Conservation (phyloP, 2,797 vertebrate species). For the Cichlasoma orientale region DNA sequence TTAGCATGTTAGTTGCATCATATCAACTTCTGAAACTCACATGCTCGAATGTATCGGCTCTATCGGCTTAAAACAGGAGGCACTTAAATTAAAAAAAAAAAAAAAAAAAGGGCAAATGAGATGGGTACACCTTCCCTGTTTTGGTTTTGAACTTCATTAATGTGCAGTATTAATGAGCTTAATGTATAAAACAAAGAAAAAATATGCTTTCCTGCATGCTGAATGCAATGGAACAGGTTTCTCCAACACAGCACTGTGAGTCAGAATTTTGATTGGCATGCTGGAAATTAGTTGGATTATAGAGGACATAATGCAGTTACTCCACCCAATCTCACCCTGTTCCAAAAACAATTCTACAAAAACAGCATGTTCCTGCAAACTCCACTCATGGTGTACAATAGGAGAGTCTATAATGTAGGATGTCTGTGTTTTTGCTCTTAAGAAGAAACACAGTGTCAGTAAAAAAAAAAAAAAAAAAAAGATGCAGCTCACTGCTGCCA, state of each 20-base stretch:
- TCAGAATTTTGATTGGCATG: slow-evolving; percentile 42
- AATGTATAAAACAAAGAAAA: slow-evolving; percentile 9
- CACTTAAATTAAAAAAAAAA: slow-evolving; percentile 22
- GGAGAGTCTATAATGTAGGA: background rate
- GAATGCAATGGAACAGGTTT: slow-evolving; percentile 26
- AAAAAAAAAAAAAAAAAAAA: slow-evolving; percentile 35
- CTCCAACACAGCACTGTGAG: slow-evolving; percentile 23
- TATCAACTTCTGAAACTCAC: slow-evolving; percentile 63
- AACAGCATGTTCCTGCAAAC: slow-evolving; percentile 11
- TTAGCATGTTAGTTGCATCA: slow-evolving; percentile 75
- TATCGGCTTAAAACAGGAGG: slow-evolving; percentile 56
- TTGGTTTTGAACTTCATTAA: slow-evolving; percentile 2
- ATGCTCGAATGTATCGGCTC: slow-evolving; percentile 57
- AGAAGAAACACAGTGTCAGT: slow-evolving; percentile 47
- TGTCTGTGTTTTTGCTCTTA: slow-evolving; percentile 13
- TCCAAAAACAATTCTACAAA: slow-evolving; percentile 33
- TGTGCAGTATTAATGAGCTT: slow-evolving; percentile 2
- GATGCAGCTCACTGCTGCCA: slow-evolving; percentile 59
- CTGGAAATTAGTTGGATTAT: slow-evolving; percentile 11
- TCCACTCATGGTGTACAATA: background rate
- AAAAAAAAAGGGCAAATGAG: slow-evolving; percentile 7
- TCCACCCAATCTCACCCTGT: slow-evolving; percentile 23
- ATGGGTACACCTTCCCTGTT: slow-evolving; percentile 32
- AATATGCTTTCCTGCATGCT: slow-evolving; percentile 13
- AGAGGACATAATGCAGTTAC: slow-evolving; percentile 8